Percentiles rank a stretch among this genome's conserved stretches.
These are phyloP conservation scores for Neoscelio sp. DNA, from an alignment of 2,888 invertebrate genomes.

Conservation along the genomic window DNA sequence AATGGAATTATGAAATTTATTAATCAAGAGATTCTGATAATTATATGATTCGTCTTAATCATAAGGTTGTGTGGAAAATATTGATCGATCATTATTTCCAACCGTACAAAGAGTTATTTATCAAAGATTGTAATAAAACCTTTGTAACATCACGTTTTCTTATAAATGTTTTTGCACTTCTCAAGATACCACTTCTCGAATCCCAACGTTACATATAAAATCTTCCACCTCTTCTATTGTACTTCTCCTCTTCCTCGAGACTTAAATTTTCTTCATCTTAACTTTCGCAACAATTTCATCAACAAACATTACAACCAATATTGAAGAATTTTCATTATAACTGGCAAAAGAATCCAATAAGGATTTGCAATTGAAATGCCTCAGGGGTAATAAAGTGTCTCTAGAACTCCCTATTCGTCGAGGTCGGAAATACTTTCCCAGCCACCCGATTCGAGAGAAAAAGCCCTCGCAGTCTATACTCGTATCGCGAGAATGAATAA, in stretches of 20 bases:
- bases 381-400: background rate
- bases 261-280: too few species aligned
- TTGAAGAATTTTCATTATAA: conserved; percentile 15
- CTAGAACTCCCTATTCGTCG: too few species aligned
- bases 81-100: background rate
- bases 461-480: background rate
- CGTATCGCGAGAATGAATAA: conserved; percentile 1
- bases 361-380: conserved; percentile 16
- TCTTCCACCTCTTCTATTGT: too few species aligned
- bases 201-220: too few species aligned
- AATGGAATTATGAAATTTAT: conserved; percentile 30
- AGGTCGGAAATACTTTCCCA: too few species aligned
- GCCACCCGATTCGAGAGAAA: too few species aligned
- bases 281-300: too few species aligned
- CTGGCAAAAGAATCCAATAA: conserved; percentile 10
- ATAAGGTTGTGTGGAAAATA: conserved; percentile 2
- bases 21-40: conserved; percentile 16
- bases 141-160: too few species aligned
- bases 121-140: too few species aligned
- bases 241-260: background rate
- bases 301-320: background rate
- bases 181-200: too few species aligned
- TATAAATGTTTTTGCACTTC: too few species aligned
- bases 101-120: too few species aligned
- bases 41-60: conserved; percentile 23